Evolutionary conservation across 2,797 vertebrate species (phyloP), one percentile per base, ranked within the genome.

Genomic region (Prionace glauca): DNA sequence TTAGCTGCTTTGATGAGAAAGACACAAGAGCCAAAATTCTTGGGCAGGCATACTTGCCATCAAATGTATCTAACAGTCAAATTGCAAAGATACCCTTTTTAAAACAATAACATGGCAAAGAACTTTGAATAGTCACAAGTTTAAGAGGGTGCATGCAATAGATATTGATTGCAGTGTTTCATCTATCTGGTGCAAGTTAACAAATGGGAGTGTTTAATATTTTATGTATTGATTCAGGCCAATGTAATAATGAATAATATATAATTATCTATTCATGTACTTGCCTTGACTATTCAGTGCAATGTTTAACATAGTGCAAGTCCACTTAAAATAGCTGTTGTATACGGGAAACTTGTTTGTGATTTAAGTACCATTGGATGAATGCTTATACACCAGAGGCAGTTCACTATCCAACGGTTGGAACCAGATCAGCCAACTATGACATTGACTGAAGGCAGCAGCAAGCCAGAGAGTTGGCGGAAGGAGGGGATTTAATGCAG

Each of bases 91-190:
- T 60, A 32, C 60, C 3, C 26, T 60, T 91, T 50, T 90, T 62
- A 7, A 72, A 45, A 56, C 41, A 94, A 50, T 36, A 67, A 18
- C 29, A 91, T 18, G 41, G 3, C 24, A 94, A 32, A 50, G 62
- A n/a, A 36, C n/a, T 41, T 26, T 22, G 20, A 69, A 50, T 60
- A 72, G 14, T 77, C 18, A 7, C 0, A 41, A 45, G 14, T 72
- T 95, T 95, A 95, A 60, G 71, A 50, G 16, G 22, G 3, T 45
- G 2, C 18, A 45, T 36, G 22, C 91, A 69, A 69, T 18, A 74
- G 41, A n/a, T 77, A 74, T 95, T 95, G 71, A 74, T 77, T 95
- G 41, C 36, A 77, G 71, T 29, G 56, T 95, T 74, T 60, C 29
- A 77, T 74, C 45, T 41, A 72, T 72, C 45, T 77, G 36, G 22